Base-by-base conservation (phyloP, 2,113 vertebrate genomes). In the Mesocricetus auratus region DNA sequence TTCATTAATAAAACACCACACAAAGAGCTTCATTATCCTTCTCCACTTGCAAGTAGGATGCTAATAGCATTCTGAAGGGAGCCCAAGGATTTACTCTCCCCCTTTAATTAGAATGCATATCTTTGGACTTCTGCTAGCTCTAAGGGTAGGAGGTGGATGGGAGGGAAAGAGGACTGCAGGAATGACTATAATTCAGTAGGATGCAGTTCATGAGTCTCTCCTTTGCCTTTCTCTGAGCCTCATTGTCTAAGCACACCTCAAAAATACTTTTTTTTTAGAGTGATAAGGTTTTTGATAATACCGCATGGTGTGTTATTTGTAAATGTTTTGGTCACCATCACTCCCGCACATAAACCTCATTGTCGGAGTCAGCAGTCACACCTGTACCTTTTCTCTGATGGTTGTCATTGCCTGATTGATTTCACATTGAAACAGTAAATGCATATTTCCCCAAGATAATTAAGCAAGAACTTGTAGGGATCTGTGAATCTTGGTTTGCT, bases 1-100 rank as follows among this genome's bases (percentile, higher is more conserved):
- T 78, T 97, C 74, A 96, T 94, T 94, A 95, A 93, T 96, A 94
- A 93, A 96, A 87, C 90, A 83, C 75, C 91, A 19, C 87, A 95
- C 86, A 85, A 95, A 96, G 96, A 29, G 13, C 29, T 93, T 85
- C 45, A 85, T 96, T 96, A 94, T 98, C 68, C 62, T 31, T 92
- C 71, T 92, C 81, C 79, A 42, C 85, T 96, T 75, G 7, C 94
- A 94, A 95, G 68, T 85, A 86, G 75, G 86, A 91, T 93, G 89
- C 60, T 95, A 94, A 91, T 92, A 36, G 73, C 66, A 47, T 60
- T 88, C 94, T 75, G 64, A 71, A 88, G 88, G 22, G 92, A 94
- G 21, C 0, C 2, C 2, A 79, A 91, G 39, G 33, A 17, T 31
- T 94, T 89, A 77, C 91, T 96, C 3, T 74, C 0, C 94, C 11